Base-by-base conservation (phyloP, 2,888 invertebrate genomes). In the Macrophya alboannulata region DNA sequence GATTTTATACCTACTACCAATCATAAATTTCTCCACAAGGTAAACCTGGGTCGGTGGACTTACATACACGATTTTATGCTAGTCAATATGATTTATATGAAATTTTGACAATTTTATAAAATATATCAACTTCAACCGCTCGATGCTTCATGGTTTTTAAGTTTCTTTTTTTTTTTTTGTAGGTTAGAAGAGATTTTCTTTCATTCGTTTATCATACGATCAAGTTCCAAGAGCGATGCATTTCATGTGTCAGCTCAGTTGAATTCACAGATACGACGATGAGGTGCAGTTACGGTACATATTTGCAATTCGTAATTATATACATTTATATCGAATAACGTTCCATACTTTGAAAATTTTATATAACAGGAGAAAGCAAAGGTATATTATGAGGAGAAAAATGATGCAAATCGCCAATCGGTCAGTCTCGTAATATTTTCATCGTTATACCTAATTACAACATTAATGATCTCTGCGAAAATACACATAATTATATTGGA, bases 11-110 rank as follows among this genome's bases (percentile, higher is more conserved):
- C 9, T 48, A 48, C 4, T 72, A 68, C 68, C 25, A 37, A 68
- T 68, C 68, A 68, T 77, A 77, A 77, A 77, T 77, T 77, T 77
- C 77, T 77, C 77, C 51, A 77, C 55, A n/a, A 17, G 51, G 37
- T 51, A 48, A 17, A 51, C 25, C 43, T 45, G 21, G 25, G n/a
- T 21, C 17, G 31, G 31, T 31, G 3, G 17, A 4, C 21, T 12
- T 21, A 12, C 43, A 4, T 72, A 9, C 40, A 9, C 37, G 43
- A n/a, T n/a, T 17, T 43, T 72, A 5, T n/a, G n/a, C 31, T 72
- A 37, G 72, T 43, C 17, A 40, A 9, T 0, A 4, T 25, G 9
- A 62, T 62, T 25, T 21, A 21, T 12, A 1, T 12, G 0, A 62
- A 62, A 25, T 62, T 62, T 31, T 62, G 25, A 25, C 62, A 21